Conservation (phyloP, 2,113 vertebrate genomes). For the Porphyrio hochstetteri region DNA sequence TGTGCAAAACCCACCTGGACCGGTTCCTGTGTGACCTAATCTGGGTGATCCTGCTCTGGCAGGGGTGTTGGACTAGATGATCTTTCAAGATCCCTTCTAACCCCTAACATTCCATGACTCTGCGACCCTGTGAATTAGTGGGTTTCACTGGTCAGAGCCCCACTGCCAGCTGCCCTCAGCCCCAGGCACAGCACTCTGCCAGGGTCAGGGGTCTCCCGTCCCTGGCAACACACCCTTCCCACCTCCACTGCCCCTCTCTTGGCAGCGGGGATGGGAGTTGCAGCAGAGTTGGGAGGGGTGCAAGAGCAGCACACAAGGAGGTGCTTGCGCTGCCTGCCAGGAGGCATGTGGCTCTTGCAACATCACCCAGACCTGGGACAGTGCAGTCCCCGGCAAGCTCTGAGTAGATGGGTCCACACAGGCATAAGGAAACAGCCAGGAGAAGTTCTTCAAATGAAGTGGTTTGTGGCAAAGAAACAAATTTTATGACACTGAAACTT, state of each 20-base stretch:
- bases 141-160: neutral
- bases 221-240: neutral
- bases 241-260: rapidly evolving
- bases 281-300: neutral
- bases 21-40: no score
- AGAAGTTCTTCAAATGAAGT: neutral
- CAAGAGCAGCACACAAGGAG: rapidly evolving
- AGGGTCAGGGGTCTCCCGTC: neutral
- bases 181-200: neutral
- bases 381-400: rapidly evolving
- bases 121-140: no score
- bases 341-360: neutral
- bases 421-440: neutral
- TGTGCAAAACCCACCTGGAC: no score
- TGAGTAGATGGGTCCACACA: rapidly evolving
- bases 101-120: no score
- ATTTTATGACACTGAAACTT: neutral
- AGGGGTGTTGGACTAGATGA: no score
- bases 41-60: no score
- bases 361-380: rapidly evolving
- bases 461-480: neutral
- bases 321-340: rapidly evolving
- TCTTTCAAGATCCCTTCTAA: no score
- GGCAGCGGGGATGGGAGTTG: rapidly evolving
- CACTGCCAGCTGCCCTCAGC: neutral